Evolutionary conservation across 2,797 vertebrate genomes (phyloP), one percentile per base, ranked within the genome.

Genomic region (Eulemur rubriventer): DNA sequence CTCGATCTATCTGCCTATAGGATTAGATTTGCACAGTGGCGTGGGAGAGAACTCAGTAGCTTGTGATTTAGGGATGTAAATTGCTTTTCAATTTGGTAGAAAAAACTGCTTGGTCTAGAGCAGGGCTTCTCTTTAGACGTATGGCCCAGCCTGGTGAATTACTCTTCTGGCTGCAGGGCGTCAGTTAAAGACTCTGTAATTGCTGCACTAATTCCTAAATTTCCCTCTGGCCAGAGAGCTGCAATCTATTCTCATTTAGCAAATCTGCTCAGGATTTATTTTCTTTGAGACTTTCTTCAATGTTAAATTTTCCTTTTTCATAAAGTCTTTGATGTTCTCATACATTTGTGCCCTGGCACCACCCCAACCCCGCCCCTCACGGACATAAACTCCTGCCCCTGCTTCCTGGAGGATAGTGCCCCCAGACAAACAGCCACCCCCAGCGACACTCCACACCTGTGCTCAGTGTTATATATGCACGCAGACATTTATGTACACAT

Each of bases 31-130:
- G 96, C 94, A 87, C n/a, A 95, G 97, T 83, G 70, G 46, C 63
- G 3, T 41, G 16, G 38, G 63, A 57, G 78, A 85, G 67, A 94
- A 59, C 48, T 78, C 88, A 76, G 59, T 48, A 63, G 79, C 67
- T 76, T 91, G 78, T 97, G 96, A 97, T 97, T 97, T 97, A 97
- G 82, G 75, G 50, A 86, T 65, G 61, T 83, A 96, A 96, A 97
- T 94, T 95, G 88, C 81, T 87, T 97, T 97, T 97, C 97, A 97
- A 97, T 97, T 97, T 91, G 76, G 82, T 10, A 86, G 78, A 57
- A 96, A 97, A 94, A 82, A 88, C 4, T 7, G 1, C 75, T n/a
- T 83, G 70, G 78, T 88, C 84, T 95, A 9, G 1, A 89, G 72
- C 87, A 87, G 75, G 52, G 81, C 30, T 95, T 96, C 67, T 70